A percentile compares a stretch with the other conserved stretches of the same genome.
phyloP scores from a whole-genome alignment of 2,888 invertebrate species.

The Lymantria dispar region DNA sequence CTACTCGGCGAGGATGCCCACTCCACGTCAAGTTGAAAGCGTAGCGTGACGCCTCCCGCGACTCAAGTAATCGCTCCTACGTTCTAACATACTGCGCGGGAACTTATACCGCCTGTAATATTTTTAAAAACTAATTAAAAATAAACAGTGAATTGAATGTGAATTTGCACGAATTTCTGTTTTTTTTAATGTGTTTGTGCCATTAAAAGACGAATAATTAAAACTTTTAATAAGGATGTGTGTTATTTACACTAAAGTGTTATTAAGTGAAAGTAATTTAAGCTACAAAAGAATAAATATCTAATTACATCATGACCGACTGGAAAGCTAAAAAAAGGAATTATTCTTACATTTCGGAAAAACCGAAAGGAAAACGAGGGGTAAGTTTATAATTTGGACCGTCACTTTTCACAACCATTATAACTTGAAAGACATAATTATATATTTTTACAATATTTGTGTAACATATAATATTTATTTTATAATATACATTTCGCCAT shows the following conservation, averaged over 20 bases:
- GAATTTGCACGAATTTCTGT: conserved; percentile 21
- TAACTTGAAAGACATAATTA: neutral
- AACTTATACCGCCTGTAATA: conserved; percentile 32
- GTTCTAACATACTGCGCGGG: conserved; percentile 32
- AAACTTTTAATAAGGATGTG: conserved; percentile 9
- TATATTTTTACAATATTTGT: neutral
- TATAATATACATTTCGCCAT: conserved; percentile 1
- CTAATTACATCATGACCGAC: conserved; percentile 26
- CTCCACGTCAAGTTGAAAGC: conserved; percentile 56
- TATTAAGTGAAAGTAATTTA: conserved; percentile 32
- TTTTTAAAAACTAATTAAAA: conserved; percentile 13
- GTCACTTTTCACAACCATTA: neutral
- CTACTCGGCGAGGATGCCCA: conserved; percentile 51
- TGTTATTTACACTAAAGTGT: conserved; percentile 22
- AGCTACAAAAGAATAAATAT: conserved; percentile 19
- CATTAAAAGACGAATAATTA: neutral
- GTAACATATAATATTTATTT: neutral
- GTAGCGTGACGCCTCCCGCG: conserved; percentile 62
- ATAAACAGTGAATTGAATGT: neutral
- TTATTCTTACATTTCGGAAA: conserved; percentile 54
- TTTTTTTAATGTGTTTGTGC: conserved; percentile 24
- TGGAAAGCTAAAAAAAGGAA: conserved; percentile 46
- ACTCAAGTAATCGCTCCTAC: conserved; percentile 16
- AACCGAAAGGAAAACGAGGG: conserved; percentile 62
- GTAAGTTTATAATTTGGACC: conserved; percentile 45